Base-by-base conservation (phyloP, 2,797 vertebrate genomes). In the Enteromius radiatus region DNA sequence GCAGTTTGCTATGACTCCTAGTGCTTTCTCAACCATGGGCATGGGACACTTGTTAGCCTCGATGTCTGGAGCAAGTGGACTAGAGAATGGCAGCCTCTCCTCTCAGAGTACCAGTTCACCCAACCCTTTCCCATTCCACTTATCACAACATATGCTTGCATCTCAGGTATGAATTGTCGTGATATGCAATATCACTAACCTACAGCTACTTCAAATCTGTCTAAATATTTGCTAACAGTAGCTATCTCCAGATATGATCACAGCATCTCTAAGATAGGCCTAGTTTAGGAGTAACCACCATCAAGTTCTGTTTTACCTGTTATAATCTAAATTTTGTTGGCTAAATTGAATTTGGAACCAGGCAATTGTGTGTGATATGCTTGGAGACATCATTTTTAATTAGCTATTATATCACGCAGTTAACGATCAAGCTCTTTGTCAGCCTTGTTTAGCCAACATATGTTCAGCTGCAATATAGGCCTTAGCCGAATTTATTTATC, bases 101-200 rank as follows among this genome's bases (percentile, higher is more conserved):
- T 94, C 28, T 93, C 95, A 76, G 91, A 94, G 78, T 93, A 93
- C 91, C 90, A 89, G 91, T 88, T 94, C 82, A 91, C 91, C 96
- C 0, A 94, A 95, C 3, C 93, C 95, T 21, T 90, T 97, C 86
- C 96, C 96, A 38, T 96, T 96, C 88, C 96, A 97, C 80, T 91
- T 97, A 71, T 95, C 97, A 77, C 96, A 96, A 87, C 96, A 96
- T 6, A 95, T 96, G 90, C 86, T 97, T 87, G 94, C 95, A 64
- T 96, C 96, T n/a, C 97, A 98, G 97, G 97, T 99, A 96, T 41
- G 45, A 3, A 43, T 47, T 0, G 41, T 19, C 23, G 59, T 78
- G 4, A 75, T 56, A 76, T 54, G 5, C 17, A 67, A 28, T 47
- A 61, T 31, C 31, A 74, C n/a, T 38, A 38, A n/a, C 4, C 4